These are phyloP conservation scores for Vanessa tameamea DNA, from an alignment of 1,140 invertebrate genomes.

Conservation along the genomic window DNA sequence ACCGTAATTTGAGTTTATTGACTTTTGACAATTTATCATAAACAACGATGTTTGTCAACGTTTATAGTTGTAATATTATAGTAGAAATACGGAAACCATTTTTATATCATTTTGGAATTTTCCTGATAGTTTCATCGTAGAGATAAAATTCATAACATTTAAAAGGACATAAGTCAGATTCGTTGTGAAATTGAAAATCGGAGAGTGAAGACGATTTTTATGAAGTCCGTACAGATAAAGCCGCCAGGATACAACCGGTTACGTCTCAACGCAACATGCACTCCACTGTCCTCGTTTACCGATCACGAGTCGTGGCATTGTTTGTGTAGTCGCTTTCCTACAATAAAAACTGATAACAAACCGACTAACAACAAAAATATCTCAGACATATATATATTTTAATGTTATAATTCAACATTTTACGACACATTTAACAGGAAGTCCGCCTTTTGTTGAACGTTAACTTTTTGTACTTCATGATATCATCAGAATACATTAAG, in stretches of 20 bases:
- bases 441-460: constrained; percentile 24
- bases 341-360: constrained; percentile 32
- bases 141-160: not conserved
- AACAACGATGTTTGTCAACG: not conserved
- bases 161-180: not conserved
- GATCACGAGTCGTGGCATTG: constrained; percentile 48
- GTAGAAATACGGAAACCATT: not conserved
- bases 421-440: constrained; percentile 28
- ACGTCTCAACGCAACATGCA: constrained; percentile 52
- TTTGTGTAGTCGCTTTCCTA: constrained; percentile 42
- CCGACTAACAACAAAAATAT: constrained; percentile 1
- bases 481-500: constrained; percentile 33
- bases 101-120: not conserved
- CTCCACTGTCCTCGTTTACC: constrained; percentile 67
- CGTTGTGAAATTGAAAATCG: not conserved
- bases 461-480: constrained; percentile 31
- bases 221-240: constrained; percentile 35
- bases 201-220: not conserved
- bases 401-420: not conserved
- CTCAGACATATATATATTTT: not conserved
- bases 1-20: not conserved
- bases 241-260: constrained; percentile 57
- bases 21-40: not conserved
- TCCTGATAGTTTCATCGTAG: not conserved
- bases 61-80: not conserved